Evolutionary conservation across 2,888 invertebrate species (phyloP).

Genomic region (Strigamia maritima): DNA sequence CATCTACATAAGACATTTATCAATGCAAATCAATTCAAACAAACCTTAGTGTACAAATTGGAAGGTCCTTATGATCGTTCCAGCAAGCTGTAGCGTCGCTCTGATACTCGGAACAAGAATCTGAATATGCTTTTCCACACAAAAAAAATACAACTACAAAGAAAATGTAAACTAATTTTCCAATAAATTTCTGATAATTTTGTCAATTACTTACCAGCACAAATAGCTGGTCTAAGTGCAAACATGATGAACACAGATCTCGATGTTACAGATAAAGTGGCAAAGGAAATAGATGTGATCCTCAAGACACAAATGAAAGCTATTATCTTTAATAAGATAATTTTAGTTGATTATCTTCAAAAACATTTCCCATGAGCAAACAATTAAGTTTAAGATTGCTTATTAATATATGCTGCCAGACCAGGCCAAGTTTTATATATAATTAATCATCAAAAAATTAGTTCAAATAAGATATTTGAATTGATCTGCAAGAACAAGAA

Average conservation of each 20-base stretch:
- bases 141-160: not conserved
- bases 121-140: not conserved
- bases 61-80: not conserved
- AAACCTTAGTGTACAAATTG: not conserved
- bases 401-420: no score
- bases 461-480: no score
- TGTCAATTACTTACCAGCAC: not conserved
- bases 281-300: not conserved
- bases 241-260: not conserved
- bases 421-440: no score
- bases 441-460: no score
- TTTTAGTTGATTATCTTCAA: not conserved
- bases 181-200: not conserved
- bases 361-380: conserved; percentile 22
- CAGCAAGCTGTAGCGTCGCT: not conserved
- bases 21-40: not conserved
- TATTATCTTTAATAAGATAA: conserved; percentile 24
- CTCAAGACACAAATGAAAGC: not conserved
- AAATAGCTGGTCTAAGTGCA: not conserved
- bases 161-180: not conserved
- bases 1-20: not conserved
- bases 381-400: not conserved
- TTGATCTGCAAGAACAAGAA: no score
- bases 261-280: not conserved
- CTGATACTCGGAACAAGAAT: not conserved